phyloP scores from a whole-genome alignment of 2,888 invertebrate genomes.

The Abscondita cerata region DNA sequence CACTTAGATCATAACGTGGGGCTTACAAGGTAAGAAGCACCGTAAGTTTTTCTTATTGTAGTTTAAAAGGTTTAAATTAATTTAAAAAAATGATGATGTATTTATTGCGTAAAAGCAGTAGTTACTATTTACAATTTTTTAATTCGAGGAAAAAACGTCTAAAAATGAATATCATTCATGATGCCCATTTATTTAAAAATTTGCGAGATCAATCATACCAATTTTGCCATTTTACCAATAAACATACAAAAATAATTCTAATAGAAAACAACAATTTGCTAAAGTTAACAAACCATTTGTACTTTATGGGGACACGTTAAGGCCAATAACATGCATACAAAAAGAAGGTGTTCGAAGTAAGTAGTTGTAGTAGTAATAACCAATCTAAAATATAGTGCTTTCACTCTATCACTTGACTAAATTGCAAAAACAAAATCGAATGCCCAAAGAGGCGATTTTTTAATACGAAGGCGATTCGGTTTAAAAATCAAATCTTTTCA shows the following conservation, averaged over 20 bases:
- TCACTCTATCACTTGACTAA: slow-evolving; percentile 25
- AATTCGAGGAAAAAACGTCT: slow-evolving; percentile 3
- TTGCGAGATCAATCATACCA: slow-evolving; percentile 26
- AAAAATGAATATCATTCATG: slow-evolving; percentile 8
- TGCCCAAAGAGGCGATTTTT: slow-evolving; percentile 29
- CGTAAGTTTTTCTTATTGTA: no score
- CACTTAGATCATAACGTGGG: no score
- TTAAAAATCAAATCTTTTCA: slow-evolving; percentile 32
- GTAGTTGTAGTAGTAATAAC: slow-evolving; percentile 27
- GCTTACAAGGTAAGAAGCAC: no score
- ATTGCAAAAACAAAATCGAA: slow-evolving; percentile 15
- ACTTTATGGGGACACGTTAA: slow-evolving; percentile 30
- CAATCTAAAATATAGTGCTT: slow-evolving; percentile 26
- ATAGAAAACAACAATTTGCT: slow-evolving; percentile 32
- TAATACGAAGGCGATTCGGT: slow-evolving; percentile 25
- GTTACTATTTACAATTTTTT: slow-evolving; percentile 3
- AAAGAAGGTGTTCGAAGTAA: slow-evolving; percentile 22
- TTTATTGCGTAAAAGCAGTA: slow-evolving; percentile 10
- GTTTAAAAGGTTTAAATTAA: no score
- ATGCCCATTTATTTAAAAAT: slow-evolving; percentile 26
- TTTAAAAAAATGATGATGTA: slow-evolving; percentile 1
- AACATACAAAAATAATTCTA: slow-evolving; percentile 33
- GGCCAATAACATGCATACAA: slow-evolving; percentile 33
- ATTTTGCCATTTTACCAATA: slow-evolving; percentile 28
- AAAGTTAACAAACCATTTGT: slow-evolving; percentile 32